Evolutionary conservation across 2,888 invertebrate genomes (phyloP), one percentile per base, ranked within the genome.

Genomic region (Orthosia gothica): DNA sequence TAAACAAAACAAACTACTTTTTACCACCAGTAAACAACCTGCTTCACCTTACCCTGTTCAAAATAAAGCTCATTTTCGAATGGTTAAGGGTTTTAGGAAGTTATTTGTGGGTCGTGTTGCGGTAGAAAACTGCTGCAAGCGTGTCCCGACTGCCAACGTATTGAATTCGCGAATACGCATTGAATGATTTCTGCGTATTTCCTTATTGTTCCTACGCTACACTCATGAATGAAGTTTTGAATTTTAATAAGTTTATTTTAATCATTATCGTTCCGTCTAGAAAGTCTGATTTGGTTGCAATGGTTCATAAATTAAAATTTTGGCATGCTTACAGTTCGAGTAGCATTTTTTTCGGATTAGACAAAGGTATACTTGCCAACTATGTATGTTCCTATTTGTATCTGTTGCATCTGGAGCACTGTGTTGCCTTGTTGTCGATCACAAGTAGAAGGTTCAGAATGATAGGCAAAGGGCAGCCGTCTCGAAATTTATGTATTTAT

Each of bases 141-240:
- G 94, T 96, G 95, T 90, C 80, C 84, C 81, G 95, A 94, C 91
- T 96, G 82, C 88, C 82, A 93, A 95, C 91, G 88, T 90, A 91
- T 88, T 88, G 90, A 93, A 95, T 95, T 95, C 92, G 95, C 96
- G 91, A 95, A 95, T 93, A 93, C 92, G 90, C 91, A 90, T 91
- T 91, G 91, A 92, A 93, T 92, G 91, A 92, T 92, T 96, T 96
- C 96, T 92, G 92, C 93, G 95, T 95, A 96, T 95, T 95, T 96
- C 95, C 95, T 96, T 92, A 95, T 95, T 95, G 95, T 94, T 92
- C 89, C 88, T 91, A 87, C 89, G 89, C 90, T 92, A 89, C 88
- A 91, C 89, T 93, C 90, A 93, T 95, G 95, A 95, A 95, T 95
- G 95, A 89, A 94, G 91, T 87, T 84, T 89, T 91, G 95, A 94